Base-by-base conservation (phyloP, 1,140 invertebrate genomes). In the Pseudomyrmex concolor region DNA sequence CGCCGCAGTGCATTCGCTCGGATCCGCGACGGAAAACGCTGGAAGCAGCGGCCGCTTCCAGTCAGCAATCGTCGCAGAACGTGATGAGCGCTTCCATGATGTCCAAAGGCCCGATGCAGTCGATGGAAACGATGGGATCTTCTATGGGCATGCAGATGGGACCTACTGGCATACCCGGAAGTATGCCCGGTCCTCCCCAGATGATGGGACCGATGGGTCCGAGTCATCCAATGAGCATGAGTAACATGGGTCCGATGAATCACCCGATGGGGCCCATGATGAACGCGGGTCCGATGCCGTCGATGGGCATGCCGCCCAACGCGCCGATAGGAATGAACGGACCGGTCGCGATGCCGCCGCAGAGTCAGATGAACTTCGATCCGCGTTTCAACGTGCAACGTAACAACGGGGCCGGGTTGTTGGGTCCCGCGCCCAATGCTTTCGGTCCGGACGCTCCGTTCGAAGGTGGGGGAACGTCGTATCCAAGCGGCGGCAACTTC, bases 1-100 rank as follows among this genome's bases (percentile, higher is more conserved):
- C 93, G 59, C 94, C 92, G 0, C 90, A 83, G 88, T 77, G 73
- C 15, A 91, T 92, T 73, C 95, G 94, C 57, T 86, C 94, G 2
- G 95, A 96, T 90, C 95, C 95, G 13, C 92, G 95, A 17, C 94
- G 95, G 86, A 95, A 95, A 89, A 93, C 94, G 13, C 94, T 95
- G 74, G 95, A 95, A 74, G 85, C 76, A n/a, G 76, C 76, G 22
- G 76, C 76, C 8, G 73, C 86, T 85, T 94, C 87, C 68, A 91
- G 67, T 83, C 74, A 89, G 73, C 81, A 83, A 66, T 62, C 70
- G 48, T 83, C 88, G 57, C 90, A 91, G 84, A 83, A 82, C 64
- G 59, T 25, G 1, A 25, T 72, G 9, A 88, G 80, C 51, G 74
- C 68, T 82, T 76, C 84, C 62, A 87, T 86, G 59, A 88, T 88